These are phyloP conservation scores for Tetanocera ferruginea DNA, from an alignment of 2,888 invertebrate species.

Conservation along the genomic window DNA sequence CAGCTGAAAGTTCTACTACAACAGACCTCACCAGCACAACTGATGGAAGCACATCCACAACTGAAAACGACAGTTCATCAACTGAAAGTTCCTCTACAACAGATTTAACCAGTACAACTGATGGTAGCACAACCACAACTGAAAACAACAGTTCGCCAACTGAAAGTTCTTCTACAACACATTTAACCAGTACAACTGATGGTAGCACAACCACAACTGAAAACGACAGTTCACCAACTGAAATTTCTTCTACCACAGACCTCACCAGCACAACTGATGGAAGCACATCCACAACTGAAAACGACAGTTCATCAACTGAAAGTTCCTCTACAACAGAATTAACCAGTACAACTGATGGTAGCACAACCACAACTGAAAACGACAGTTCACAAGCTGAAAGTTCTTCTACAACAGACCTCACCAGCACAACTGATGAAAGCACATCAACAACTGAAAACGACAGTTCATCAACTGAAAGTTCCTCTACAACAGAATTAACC, in stretches of 20 bases:
- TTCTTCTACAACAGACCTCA: background rate
- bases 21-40: too few species aligned
- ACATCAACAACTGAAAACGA: background rate
- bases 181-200: background rate
- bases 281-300: background rate
- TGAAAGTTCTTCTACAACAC: background rate
- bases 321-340: background rate
- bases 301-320: background rate
- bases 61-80: too few species aligned
- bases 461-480: background rate
- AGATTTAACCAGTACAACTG: too few species aligned
- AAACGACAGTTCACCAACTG: background rate
- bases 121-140: too few species aligned
- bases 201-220: background rate
- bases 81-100: too few species aligned
- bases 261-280: too few species aligned
- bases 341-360: background rate
- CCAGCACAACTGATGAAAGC: background rate
- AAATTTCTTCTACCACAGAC: background rate
- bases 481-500: background rate
- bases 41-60: too few species aligned
- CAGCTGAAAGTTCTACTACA: too few species aligned
- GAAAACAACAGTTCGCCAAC: background rate
- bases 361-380: background rate
- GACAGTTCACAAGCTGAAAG: background rate